Evolutionary conservation across 2,797 vertebrate species (phyloP).

Genomic region (Pterois miles): DNA sequence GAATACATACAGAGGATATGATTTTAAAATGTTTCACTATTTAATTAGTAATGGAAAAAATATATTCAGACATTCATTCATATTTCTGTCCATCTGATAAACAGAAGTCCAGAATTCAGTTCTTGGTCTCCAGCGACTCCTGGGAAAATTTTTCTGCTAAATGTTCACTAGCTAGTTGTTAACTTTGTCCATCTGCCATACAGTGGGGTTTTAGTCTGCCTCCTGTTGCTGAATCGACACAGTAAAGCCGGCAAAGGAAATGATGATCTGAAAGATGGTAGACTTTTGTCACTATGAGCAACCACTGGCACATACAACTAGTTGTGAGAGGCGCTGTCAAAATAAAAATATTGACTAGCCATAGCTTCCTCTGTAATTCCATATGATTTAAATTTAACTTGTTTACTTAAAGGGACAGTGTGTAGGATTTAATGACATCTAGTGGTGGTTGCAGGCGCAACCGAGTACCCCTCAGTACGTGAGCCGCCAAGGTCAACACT

Average conservation of each 20-base stretch:
- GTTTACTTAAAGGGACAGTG: not conserved
- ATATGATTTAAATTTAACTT: not conserved
- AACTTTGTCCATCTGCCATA: not conserved
- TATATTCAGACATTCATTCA: too few relatives aligned
- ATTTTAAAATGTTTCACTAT: not conserved
- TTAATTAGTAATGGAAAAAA: not conserved
- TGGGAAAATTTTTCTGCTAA: not conserved
- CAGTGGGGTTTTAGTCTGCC: not conserved
- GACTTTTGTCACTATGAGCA: too few relatives aligned
- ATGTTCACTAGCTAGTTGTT: not conserved
- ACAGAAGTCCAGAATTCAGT: not conserved
- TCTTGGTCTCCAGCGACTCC: not conserved
- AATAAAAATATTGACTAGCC: not conserved
- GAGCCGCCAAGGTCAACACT: too few relatives aligned
- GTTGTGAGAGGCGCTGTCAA: not conserved
- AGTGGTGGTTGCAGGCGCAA: too few relatives aligned
- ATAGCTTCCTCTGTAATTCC: not conserved
- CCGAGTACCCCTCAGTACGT: too few relatives aligned
- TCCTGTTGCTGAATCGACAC: not conserved
- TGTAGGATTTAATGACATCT: too few relatives aligned
- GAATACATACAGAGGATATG: not conserved
- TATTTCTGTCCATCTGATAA: not conserved
- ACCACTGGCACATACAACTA: not conserved
- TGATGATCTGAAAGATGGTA: not conserved
- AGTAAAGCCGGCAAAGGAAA: not conserved